Evolutionary conservation across 2,888 invertebrate genomes (phyloP), one percentile per base, ranked within the genome.

Genomic region (Amitus sp.): DNA sequence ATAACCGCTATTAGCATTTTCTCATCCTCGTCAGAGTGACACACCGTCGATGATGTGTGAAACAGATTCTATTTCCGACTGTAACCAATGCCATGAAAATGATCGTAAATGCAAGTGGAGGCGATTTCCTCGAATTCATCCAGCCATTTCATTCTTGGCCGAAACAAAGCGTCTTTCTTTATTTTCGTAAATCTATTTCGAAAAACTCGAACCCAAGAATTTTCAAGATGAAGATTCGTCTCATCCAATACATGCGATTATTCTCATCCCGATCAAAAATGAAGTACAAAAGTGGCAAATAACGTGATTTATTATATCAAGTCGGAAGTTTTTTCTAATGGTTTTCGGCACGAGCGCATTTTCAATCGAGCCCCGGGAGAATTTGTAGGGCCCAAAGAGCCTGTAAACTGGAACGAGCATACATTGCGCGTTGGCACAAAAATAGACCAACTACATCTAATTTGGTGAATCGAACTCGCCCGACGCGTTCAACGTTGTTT

Each of bases 371-470:
- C 49, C 43, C 23, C 20, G 42, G 39, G 62, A 65, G 65, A 65
- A 64, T 65, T 54, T 34, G 61, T 51, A 62, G n/a, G n/a, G n/a
- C 62, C 65, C 65, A 70, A 68, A 67, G 61, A 69, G 69, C 66
- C 65, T 67, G 71, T 63, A 75, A 78, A 78, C 73, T 77, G 75
- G 78, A 79, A 66, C 78, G 72, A 71, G 70, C 70, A 71, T 62
- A 66, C 71, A 73, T 69, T 72, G 70, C 66, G 72, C 64, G n/a
- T n/a, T n/a, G 64, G 67, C 60, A 68, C 71, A 68, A 77, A 81
- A 82, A 82, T 82, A 82, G 80, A 79, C 66, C 74, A n/a, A n/a
- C n/a, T n/a, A 73, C 70, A 74, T 81, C 81, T 82, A 81, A 82
- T 79, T 82, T 78, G 72, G 79, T 77, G 78, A 79, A 79, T 78